These are phyloP conservation scores for Epistrophe eligans DNA, from an alignment of 2,888 invertebrate species.

Conservation along the genomic window DNA sequence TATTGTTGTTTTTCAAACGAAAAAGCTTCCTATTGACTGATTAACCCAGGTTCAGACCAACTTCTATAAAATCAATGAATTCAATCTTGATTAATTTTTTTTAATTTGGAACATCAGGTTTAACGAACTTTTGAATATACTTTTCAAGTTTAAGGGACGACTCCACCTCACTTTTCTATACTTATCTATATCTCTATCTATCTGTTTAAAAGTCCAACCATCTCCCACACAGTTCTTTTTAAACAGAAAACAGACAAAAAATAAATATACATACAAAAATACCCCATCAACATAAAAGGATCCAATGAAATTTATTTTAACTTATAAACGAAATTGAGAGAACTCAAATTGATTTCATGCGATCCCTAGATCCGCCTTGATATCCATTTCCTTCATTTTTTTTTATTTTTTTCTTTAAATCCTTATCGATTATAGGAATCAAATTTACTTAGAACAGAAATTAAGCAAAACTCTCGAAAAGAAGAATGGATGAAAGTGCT, in stretches of 20 bases:
- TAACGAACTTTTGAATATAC: not conserved
- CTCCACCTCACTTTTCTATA: not conserved
- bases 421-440: conserved; percentile 69
- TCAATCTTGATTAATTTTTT: not conserved
- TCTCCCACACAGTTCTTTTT: not conserved
- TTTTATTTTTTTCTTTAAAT: conserved; percentile 7
- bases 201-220: not conserved
- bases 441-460: conserved; percentile 70
- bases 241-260: conserved; percentile 1
- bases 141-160: not conserved
- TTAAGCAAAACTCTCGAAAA: conserved; percentile 52
- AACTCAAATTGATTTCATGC: conserved; percentile 61
- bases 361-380: conserved; percentile 65
- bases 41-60: no score
- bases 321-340: conserved; percentile 16
- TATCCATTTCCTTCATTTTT: conserved; percentile 52
- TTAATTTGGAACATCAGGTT: not conserved
- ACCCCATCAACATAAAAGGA: conserved; percentile 1
- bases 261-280: not conserved
- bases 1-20: no score
- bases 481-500: conserved; percentile 62
- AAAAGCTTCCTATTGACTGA: no score
- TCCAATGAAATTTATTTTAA: conserved; percentile 52
- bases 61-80: not conserved
- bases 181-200: not conserved